Conservation (phyloP, 2,888 invertebrate species). For the Ormyrus rosae region DNA sequence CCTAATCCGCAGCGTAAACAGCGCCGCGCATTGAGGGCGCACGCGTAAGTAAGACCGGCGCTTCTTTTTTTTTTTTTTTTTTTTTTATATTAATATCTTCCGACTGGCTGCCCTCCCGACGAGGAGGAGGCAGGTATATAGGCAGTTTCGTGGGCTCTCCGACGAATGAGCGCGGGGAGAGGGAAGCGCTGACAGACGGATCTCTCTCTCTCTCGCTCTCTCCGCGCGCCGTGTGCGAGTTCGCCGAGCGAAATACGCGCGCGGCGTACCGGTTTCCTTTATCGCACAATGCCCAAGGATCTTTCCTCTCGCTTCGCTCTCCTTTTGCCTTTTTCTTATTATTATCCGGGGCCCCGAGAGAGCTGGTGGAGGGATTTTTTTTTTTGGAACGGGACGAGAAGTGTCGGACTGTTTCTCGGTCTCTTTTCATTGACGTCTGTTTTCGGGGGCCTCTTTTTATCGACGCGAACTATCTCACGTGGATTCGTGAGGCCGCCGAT, state of each 20-base stretch:
- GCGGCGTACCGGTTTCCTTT: conserved; percentile 65
- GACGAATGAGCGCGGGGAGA: conserved; percentile 47
- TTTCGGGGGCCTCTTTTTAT: conserved; percentile 15
- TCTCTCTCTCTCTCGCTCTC: conserved; percentile 24
- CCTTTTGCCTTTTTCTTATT: conserved; percentile 47
- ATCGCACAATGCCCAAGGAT: conserved; percentile 66
- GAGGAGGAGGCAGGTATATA: conserved; percentile 47
- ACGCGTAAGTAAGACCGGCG: conserved; percentile 56
- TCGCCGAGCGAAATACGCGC: conserved; percentile 55
- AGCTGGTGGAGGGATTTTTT: conserved; percentile 1
- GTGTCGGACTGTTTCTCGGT: conserved; percentile 48
- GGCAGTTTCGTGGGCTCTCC: conserved; percentile 66
- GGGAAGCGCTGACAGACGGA: conserved; percentile 61
- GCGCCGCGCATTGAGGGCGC: conserved; percentile 70
- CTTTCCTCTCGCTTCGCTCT: conserved; percentile 47
- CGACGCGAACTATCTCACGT: conserved; percentile 31
- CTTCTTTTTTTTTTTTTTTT: conserved; percentile 61
- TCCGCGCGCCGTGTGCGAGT: conserved; percentile 52
- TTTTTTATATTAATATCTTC: conserved; percentile 76
- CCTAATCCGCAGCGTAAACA: conserved; percentile 74
- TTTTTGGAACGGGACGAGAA: conserved; percentile 4
- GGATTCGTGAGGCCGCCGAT: conserved; percentile 31
- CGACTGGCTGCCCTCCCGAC: conserved; percentile 70
- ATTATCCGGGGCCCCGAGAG: conserved; percentile 26
- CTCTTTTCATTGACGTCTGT: conserved; percentile 45